These are phyloP conservation scores for fruit fly (Drosophila melanogaster) DNA, from an alignment of 1,140 invertebrate genomes.

Conservation along the genomic window Release_6_plus_ISO1_MT NT_033777.3:30374001-30374500, in stretches of 20 bases:
- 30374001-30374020: not conserved
- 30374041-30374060: not conserved
- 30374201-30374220: conserved; percentile 30
- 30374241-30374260: conserved; percentile 41
- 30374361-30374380: conserved; percentile 16
- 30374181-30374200: conserved; percentile 65
- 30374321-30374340: conserved; percentile 22
- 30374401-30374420: conserved; percentile 77
- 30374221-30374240: conserved; percentile 34
- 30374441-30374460: conserved; percentile 12
- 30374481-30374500: conserved; percentile 55
- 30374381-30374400: conserved; percentile 71
- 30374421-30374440: conserved; percentile 83
- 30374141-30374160: conserved; percentile 52
- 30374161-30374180: conserved; percentile 69
- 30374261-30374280: conserved; percentile 47
- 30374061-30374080: not conserved
- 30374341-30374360: conserved; percentile 65
- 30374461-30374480: conserved; percentile 19
- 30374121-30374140: conserved; percentile 58
- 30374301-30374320: conserved; percentile 69
- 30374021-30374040: not conserved
- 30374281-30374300: conserved; percentile 53
- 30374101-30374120: conserved; percentile 63
- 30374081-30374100: conserved; percentile 35